A percentile compares a stretch with the other conserved stretches of the same genome.
These are phyloP conservation scores for Chalcis sispes DNA, from an alignment of 2,888 invertebrate genomes.

Conservation along the genomic window DNA sequence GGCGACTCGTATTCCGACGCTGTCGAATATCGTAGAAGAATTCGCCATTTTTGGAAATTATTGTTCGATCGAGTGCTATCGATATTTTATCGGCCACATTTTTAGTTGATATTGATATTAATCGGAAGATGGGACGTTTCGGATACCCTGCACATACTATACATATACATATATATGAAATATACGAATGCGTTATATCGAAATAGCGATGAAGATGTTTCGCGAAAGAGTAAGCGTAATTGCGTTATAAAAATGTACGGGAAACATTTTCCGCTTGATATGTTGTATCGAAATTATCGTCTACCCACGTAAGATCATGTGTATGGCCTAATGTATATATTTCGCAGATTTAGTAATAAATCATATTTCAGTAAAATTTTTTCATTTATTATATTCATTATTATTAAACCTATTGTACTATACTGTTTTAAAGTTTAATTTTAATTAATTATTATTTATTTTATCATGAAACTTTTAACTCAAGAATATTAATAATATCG, in stretches of 20 bases:
- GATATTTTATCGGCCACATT: not conserved
- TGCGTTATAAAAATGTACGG: not conserved
- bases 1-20: not conserved
- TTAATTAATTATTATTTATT: no score
- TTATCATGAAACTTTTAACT: no score
- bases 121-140: conserved; percentile 34
- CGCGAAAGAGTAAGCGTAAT: not conserved
- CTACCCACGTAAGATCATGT: conserved; percentile 56
- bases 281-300: conserved; percentile 45
- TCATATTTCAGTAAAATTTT: conserved; percentile 68
- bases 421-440: no score
- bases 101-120: not conserved
- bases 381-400: conserved; percentile 1
- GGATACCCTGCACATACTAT: conserved; percentile 43
- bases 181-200: conserved; percentile 22
- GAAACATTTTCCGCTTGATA: conserved; percentile 30
- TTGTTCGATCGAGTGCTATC: not conserved
- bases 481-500: no score
- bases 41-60: not conserved
- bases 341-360: conserved; percentile 72
- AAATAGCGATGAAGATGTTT: conserved; percentile 23
- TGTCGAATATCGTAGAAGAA: not conserved
- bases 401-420: no score
- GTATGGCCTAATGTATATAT: conserved; percentile 73
- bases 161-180: conserved; percentile 24